Percentiles rank a stretch among this genome's conserved stretches.
Conservation (phyloP, 2,113 vertebrate species). For the Aldabrachelys gigantea region DNA sequence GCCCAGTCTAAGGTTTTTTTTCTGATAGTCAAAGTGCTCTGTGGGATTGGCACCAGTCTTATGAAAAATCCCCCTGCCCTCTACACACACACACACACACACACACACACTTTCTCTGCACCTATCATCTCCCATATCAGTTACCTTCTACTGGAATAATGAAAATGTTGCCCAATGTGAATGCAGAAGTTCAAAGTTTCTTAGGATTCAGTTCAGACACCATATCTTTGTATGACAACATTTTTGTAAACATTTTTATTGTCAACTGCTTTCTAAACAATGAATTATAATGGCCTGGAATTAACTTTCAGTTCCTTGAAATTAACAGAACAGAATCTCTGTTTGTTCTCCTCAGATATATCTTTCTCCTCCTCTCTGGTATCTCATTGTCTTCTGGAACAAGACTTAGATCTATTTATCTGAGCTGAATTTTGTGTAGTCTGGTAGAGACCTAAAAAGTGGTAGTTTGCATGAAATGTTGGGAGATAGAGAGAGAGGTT, state of each 20-base stretch:
- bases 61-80: too few species aligned
- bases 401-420: neutral
- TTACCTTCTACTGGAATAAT: neutral
- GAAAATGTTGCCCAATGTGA: neutral
- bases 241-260: constrained; percentile 48
- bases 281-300: constrained; percentile 17
- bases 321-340: neutral
- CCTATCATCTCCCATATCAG: neutral
- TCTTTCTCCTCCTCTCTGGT: neutral
- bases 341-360: neutral
- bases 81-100: neutral
- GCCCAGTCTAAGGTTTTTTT: neutral
- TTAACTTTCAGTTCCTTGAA: constrained; percentile 4
- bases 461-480: neutral
- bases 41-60: neutral
- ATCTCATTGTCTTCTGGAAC: neutral
- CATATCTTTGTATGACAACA: neutral
- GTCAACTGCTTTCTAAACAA: constrained; percentile 51
- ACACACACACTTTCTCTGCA: neutral
- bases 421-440: neutral
- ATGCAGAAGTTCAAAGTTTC: neutral
- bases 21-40: neutral
- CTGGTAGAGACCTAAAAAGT: neutral
- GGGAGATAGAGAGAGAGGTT: neutral
- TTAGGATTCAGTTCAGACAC: neutral